Conservation (phyloP, 37 sponge, comb jelly and placozoan genomes). For the Aplysina aerophoba region DNA sequence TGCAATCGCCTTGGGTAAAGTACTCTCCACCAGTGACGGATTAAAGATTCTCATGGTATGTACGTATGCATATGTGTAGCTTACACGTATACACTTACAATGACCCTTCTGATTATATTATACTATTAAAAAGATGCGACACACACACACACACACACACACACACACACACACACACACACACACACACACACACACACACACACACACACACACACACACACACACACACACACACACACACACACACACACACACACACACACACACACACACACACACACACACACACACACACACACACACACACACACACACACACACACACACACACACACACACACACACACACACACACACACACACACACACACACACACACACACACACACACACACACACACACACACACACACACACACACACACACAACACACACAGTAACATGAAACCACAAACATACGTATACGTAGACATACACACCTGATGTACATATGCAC, state of each 20-base stretch:
- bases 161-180: neutral
- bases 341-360: constrained; percentile 23
- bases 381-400: constrained; percentile 46
- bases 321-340: constrained; percentile 31
- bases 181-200: neutral
- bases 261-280: no score
- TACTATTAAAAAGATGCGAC: neutral
- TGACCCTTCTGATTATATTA: neutral
- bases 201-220: constrained; percentile 17
- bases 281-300: no score
- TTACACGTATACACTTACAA: no score
- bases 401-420: constrained; percentile 29
- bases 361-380: constrained; percentile 18
- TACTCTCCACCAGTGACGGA: constrained; percentile 69
- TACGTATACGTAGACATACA: constrained; percentile 34
- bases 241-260: no score
- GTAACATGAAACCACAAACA: neutral
- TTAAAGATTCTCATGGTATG: constrained; percentile 71
- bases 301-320: no score
- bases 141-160: neutral
- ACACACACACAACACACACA: constrained; percentile 19
- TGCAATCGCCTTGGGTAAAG: constrained; percentile 71
- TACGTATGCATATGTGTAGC: no score
- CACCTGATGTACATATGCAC: constrained; percentile 30
- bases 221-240: neutral